Percentiles rank a stretch among this genome's conserved stretches.
phyloP scores from a whole-genome alignment of 2,797 vertebrate species.

The Poeciliopsis infans region DNA sequence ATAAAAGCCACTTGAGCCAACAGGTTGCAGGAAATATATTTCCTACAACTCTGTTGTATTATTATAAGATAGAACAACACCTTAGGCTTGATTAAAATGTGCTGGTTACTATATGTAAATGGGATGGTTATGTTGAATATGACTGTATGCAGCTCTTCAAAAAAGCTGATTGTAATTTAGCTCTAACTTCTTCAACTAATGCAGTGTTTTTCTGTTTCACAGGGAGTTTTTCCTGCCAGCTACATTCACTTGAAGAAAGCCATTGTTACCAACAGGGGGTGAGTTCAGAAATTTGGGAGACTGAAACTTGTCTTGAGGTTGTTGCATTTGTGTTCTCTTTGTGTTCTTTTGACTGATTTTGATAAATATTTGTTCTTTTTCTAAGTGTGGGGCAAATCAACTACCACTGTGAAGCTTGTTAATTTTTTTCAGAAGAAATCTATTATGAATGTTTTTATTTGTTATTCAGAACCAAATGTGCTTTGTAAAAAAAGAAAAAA shows the following conservation, averaged over 20 bases:
- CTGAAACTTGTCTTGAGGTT: not conserved
- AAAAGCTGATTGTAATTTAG: not conserved
- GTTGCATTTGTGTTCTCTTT: not conserved
- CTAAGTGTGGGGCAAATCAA: not conserved
- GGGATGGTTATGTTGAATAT: not conserved
- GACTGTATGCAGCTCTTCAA: not conserved
- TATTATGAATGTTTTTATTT: not conserved
- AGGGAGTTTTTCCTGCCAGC: slow-evolving; percentile 81
- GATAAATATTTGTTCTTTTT: not conserved
- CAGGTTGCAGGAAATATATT: not conserved
- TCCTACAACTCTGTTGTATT: not conserved
- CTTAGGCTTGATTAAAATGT: not conserved
- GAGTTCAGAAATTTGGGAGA: slow-evolving; percentile 21
- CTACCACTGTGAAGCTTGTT: not conserved
- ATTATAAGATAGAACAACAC: not conserved
- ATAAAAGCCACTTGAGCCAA: too few relatives aligned
- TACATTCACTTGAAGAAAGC: slow-evolving; percentile 84
- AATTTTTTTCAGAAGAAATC: not conserved
- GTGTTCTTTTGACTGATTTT: not conserved
- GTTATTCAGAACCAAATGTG: not conserved
- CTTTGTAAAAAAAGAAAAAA: not conserved
- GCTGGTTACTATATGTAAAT: not conserved
- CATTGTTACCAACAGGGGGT: slow-evolving; percentile 81
- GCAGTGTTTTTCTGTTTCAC: slow-evolving; percentile 27
- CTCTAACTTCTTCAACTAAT: not conserved